Conservation (phyloP, 2,113 vertebrate species). For the Riparia riparia region DNA sequence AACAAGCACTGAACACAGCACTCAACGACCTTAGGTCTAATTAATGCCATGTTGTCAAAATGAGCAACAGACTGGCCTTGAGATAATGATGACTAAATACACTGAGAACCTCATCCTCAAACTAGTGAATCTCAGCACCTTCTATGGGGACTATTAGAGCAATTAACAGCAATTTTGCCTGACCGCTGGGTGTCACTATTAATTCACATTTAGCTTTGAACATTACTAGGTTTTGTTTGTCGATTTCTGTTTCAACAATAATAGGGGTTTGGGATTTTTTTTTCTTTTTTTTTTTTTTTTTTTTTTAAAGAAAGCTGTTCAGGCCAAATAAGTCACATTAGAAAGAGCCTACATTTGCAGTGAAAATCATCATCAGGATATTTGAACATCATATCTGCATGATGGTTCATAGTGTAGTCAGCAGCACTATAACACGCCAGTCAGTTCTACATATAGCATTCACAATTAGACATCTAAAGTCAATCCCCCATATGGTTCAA, state of each 20-base stretch:
- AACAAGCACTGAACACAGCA: background rate
- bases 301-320: background rate
- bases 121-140: background rate
- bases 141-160: background rate
- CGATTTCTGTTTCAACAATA: background rate
- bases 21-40: background rate
- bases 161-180: background rate
- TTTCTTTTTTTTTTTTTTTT: background rate
- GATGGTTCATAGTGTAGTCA: background rate
- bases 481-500: background rate
- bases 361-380: background rate
- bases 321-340: background rate
- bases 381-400: background rate
- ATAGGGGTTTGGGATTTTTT: background rate
- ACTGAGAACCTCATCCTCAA: background rate
- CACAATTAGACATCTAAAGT: background rate
- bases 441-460: background rate
- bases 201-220: constrained; percentile 6
- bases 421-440: background rate
- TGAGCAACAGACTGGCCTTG: background rate
- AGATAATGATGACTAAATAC: background rate
- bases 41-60: background rate
- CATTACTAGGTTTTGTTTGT: background rate
- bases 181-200: constrained; percentile 67
- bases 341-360: background rate